Percentiles rank a stretch among this genome's conserved stretches.
phyloP scores from a whole-genome alignment of 1,140 invertebrate genomes.

The Zaprionus vittiger region DNA sequence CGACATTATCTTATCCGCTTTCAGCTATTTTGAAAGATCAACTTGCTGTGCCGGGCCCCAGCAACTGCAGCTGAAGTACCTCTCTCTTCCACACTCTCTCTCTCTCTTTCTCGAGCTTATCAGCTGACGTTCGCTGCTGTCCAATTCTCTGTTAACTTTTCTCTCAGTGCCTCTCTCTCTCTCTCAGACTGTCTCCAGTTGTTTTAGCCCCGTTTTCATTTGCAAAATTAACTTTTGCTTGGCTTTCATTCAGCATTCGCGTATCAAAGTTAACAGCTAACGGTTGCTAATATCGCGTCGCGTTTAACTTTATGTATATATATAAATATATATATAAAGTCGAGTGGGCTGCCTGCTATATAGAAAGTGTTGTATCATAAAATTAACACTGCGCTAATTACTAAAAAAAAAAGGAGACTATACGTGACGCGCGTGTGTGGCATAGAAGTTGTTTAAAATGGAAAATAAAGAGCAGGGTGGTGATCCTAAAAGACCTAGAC shows the following conservation, averaged over 20 bases:
- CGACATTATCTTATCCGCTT: conserved; percentile 34
- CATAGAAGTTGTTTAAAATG: too few species aligned
- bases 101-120: conserved; percentile 5
- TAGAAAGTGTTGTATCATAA: conserved; percentile 7
- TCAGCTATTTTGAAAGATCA: conserved; percentile 38
- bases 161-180: not conserved
- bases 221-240: conserved; percentile 13
- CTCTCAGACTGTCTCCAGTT: conserved; percentile 24
- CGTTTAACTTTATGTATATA: conserved; percentile 2
- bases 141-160: conserved; percentile 3
- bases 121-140: not conserved
- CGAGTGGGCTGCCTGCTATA: not conserved
- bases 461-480: too few species aligned
- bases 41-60: conserved; percentile 14
- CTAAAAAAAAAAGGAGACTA: not conserved
- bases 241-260: conserved; percentile 54
- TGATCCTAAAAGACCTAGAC: too few species aligned
- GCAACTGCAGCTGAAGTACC: conserved; percentile 20
- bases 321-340: not conserved
- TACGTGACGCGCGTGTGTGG: conserved; percentile 18
- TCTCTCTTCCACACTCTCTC: conserved; percentile 16
- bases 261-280: conserved; percentile 74
- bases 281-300: conserved; percentile 60
- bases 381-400: conserved; percentile 18
- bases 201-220: conserved; percentile 13